Evolutionary conservation across 2,888 invertebrate genomes (phyloP), one percentile per base, ranked within the genome.

Genomic region (Aricia artaxerxes): DNA sequence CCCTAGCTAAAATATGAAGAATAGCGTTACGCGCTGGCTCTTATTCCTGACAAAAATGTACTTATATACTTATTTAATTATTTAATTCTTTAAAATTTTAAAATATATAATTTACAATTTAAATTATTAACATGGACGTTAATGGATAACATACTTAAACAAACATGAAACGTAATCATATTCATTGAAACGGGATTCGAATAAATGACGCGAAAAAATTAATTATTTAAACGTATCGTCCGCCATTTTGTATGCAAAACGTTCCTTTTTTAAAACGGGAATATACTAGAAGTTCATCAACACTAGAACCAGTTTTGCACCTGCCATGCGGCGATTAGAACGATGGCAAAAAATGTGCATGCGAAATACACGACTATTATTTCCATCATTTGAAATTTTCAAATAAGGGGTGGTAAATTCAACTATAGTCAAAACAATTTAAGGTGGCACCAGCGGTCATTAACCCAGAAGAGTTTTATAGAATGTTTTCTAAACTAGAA

Each of bases 301-400:
- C 76, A 76, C 76, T 13, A 16, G 35, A 76, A 76, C 76, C 76
- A 16, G 76, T 76, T 76, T 57, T 3, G n/a, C 76, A 76, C 57
- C 76, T 76, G 76, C 76, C 76, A 76, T 24, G 31, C 75, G 44
- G 78, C 60, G 60, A 38, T 80, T 77, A 77, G 60, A 73, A 79
- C 73, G 73, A 9, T 35, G 2, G 73, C 53, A 73, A 49, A 73
- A 77, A 44, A 57, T 64, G 73, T 72, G 78, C 78, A 75, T 79
- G 60, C 44, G 61, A 80, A 61, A 77, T 57, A 24, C 61, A 31
- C 13, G 4, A 40, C 77, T 72, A 75, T 80, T 40, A 77, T 73
- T 61, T 57, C 57, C 16, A 57, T 16, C 16, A 4, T 13, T 57
- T 13, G 4, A 4, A 57, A 16, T 57, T 57, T 4, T 57, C 57